Evolutionary conservation across 2,113 vertebrate species (phyloP).

Genomic region (Siphamia tubifer): DNA sequence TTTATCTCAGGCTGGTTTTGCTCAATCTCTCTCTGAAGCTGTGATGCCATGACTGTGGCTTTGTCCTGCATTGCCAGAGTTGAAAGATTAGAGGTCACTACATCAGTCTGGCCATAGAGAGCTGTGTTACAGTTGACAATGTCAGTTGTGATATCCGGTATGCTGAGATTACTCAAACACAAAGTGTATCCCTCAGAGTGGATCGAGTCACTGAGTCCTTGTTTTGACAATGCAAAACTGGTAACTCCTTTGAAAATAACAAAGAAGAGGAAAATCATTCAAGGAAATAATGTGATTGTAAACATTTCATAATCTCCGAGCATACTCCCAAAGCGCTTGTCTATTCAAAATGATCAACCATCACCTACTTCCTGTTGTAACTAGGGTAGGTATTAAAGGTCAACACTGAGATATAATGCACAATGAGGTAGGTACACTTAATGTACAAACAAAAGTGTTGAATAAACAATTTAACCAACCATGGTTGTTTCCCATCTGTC

Average conservation of each 20-base stretch:
- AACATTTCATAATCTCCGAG: too few relatives aligned
- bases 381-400: too few relatives aligned
- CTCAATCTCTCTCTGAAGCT: conserved; percentile 35
- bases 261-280: background rate
- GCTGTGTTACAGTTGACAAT: conserved; percentile 63
- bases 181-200: conserved; percentile 62
- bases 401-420: background rate
- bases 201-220: conserved; percentile 26
- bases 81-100: conserved; percentile 9
- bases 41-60: conserved; percentile 19
- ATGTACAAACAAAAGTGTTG: background rate
- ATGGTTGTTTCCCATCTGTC: conserved; percentile 30
- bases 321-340: too few relatives aligned
- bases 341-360: too few relatives aligned
- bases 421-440: background rate
- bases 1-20: background rate
- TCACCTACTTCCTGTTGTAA: too few relatives aligned
- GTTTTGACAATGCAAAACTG: background rate
- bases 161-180: conserved; percentile 50
- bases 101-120: conserved; percentile 54
- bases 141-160: conserved; percentile 60
- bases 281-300: background rate
- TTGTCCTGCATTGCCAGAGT: conserved; percentile 41
- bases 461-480: background rate
- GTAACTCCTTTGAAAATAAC: background rate